Evolutionary conservation across 1,140 invertebrate genomes (phyloP), one percentile per base, ranked within the genome.

Genomic region (Coelopa frigida): DNA sequence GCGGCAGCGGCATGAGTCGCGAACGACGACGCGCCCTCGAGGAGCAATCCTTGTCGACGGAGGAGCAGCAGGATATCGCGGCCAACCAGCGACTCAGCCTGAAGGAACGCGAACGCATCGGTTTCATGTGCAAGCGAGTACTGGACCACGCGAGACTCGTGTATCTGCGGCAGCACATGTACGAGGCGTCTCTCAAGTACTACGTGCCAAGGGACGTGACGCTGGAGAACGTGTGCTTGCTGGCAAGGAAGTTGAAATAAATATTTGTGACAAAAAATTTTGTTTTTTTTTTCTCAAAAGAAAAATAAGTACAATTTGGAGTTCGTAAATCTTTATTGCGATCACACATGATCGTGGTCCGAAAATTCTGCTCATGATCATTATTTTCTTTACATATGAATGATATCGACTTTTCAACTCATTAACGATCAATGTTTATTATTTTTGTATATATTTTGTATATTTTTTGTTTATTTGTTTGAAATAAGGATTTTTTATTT

Each of bases 141-240:
- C 68, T 91, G 14, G 87, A 91, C 63, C 81, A 77, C 73, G 86
- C 84, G 2, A 72, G 87, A 7, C 61, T 85, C n/a, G 55, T 75
- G 12, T 83, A 77, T 67, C 67, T 92, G 29, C 58, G 73, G 39
- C 56, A 68, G 1, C 46, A 74, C 20, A 78, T 79, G 12, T 84
- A 83, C 56, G 53, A 78, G 3, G 74, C 77, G 42, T 58, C 70
- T 2, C 69, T 90, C 17, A 71, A 79, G 52, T 73, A 78, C 57
- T 90, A 85, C 59, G 82, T 84, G 27, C 68, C 78, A 17, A 53
- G 62, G 5, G 61, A 73, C 23, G 68, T 84, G 3, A 85, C 87
- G 0, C 73, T 80, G 11, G 88, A 92, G 70, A 92, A 91, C 73
- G 75, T 85, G 37, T 85, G 84, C 54, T 76, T 90, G 21, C 59